phyloP scores from a whole-genome alignment of 2,888 invertebrate genomes.

The Lasioglossum figueresi region DNA sequence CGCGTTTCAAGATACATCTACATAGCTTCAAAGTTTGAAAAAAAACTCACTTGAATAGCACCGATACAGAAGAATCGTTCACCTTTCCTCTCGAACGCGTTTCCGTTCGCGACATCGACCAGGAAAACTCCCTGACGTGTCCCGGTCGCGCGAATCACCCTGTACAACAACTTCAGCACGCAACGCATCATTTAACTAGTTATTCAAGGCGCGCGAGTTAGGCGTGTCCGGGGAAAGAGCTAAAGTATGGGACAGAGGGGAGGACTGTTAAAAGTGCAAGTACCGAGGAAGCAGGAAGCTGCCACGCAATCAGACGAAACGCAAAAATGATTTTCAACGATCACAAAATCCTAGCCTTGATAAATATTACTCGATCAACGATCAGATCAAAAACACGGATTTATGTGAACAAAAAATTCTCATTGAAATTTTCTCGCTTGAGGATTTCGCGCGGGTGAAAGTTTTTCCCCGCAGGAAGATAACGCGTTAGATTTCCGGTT shows the following conservation, averaged over 20 bases:
- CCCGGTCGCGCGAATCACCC: neutral
- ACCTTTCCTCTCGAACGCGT: neutral
- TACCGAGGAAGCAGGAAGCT: neutral
- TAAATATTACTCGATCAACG: too few species aligned
- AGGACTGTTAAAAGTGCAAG: constrained; percentile 2
- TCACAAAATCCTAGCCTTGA: neutral
- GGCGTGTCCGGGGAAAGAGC: neutral
- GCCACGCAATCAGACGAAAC: neutral
- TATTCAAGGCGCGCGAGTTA: constrained; percentile 8
- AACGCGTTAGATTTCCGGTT: constrained; percentile 45
- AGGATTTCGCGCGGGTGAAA: constrained; percentile 38
- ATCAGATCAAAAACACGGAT: too few species aligned
- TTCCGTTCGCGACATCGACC: neutral
- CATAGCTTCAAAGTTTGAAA: neutral
- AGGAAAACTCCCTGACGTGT: neutral
- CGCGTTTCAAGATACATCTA: neutral
- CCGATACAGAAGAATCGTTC: neutral
- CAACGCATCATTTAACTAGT: constrained; percentile 6
- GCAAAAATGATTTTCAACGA: neutral
- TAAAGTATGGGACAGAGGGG: neutral
- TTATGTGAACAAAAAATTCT: neutral
- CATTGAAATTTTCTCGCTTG: constrained; percentile 28
- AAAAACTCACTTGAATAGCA: neutral
- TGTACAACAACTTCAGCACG: neutral
- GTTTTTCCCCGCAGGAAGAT: constrained; percentile 25